These are phyloP conservation scores for Gambusia yucatana DNA, from an alignment of 2,797 vertebrate genomes.

Conservation along the genomic window DNA sequence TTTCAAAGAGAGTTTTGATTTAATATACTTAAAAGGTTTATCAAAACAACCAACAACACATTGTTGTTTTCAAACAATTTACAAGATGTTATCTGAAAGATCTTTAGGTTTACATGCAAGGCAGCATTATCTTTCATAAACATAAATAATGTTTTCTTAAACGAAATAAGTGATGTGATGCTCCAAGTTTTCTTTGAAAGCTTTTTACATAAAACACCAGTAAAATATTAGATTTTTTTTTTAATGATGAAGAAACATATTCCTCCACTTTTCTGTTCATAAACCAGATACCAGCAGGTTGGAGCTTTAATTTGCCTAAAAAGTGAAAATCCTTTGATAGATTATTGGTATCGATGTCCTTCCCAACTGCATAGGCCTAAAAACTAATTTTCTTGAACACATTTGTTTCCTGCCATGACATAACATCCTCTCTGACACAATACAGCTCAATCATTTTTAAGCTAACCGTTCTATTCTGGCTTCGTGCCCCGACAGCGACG, in stretches of 20 bases:
- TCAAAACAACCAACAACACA: neutral
- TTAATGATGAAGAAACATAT: neutral
- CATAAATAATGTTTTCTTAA: neutral
- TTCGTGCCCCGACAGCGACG: slow-evolving; percentile 48
- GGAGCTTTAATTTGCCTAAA: neutral
- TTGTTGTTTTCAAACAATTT: neutral
- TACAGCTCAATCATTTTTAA: slow-evolving; percentile 27
- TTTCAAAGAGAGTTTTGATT: neutral
- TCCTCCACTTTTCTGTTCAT: neutral
- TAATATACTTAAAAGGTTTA: neutral
- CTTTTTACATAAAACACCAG: neutral
- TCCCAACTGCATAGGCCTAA: slow-evolving; percentile 2
- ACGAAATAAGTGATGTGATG: neutral
- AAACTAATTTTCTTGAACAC: neutral
- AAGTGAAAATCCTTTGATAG: neutral
- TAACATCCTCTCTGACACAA: neutral
- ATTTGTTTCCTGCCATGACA: neutral
- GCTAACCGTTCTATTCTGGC: slow-evolving; percentile 30
- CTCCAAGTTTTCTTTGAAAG: neutral
- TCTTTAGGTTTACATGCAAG: neutral
- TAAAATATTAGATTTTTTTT: neutral
- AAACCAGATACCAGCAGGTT: neutral
- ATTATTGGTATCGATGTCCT: neutral
- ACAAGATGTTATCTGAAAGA: neutral
- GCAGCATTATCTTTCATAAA: neutral